Base-by-base conservation (phyloP, 1,140 invertebrate genomes). In the Diorhabda elongata region DNA sequence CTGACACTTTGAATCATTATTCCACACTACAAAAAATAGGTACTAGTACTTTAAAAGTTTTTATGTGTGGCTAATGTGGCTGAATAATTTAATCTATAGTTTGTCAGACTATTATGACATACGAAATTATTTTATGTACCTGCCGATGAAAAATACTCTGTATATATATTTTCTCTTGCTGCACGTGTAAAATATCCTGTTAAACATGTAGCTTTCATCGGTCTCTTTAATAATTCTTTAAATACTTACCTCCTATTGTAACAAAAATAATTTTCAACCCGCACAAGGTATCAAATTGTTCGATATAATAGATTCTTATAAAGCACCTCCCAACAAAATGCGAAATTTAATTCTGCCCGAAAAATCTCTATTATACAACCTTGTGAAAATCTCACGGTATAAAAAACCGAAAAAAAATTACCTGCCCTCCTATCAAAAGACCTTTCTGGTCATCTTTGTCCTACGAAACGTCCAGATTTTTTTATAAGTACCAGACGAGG, bases 321-420 rank as follows among this genome's bases (percentile, higher is more conserved):
- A 52, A 52, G 47, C 47, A 52, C 4, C 47, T 52, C n/a, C 47
- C 6, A 52, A 52, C n/a, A 26, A 52, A 52, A 52, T 52, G 47
- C 47, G 47, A 52, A 52, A 52, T 52, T 52, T 52, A 52, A 52
- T 52, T 52, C 47, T 52, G n/a, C 6, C 47, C n/a, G 47, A 52
- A 52, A 26, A 52, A 52, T 52, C 6, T 52, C 47, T 52, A n/a
- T 52, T 6, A 52, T 52, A 52, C 47, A 8, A 52, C 47, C 47
- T 52, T 52, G 47, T 52, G n/a, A 52, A 52, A 52, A 52, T 52
- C 47, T 52, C 47, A 52, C 47, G 47, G 47, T n/a, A 52, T 52
- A 52, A 52, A 52, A 52, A 52, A 52, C 47, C 47, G 47, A 52
- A 52, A 52, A n/a, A 52, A 52, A 52, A 52, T 3, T 52, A 52